A percentile compares a stretch with the other conserved stretches of the same genome.
phyloP scores from a whole-genome alignment of 1,140 invertebrate genomes.

The Papilio polytes region DNA sequence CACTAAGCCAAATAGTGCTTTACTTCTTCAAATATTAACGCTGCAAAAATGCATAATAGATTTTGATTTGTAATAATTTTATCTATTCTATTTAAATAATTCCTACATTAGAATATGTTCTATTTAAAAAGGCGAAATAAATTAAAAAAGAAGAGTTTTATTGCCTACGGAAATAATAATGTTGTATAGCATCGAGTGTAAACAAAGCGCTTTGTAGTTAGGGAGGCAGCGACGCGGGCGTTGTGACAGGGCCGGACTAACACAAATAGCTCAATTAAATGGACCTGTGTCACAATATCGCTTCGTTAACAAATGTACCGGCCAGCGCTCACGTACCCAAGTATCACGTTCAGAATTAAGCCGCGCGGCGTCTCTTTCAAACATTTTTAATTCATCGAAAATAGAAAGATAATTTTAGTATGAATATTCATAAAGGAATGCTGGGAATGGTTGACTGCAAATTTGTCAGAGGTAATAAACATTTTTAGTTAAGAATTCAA shows the following conservation, averaged over 20 bases:
- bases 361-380: constrained; percentile 1
- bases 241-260: constrained; percentile 38
- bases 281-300: constrained; percentile 31
- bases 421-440: constrained; percentile 10
- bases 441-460: background rate
- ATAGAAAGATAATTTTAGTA: constrained; percentile 12
- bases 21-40: background rate
- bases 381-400: constrained; percentile 18
- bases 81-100: too few relatives aligned
- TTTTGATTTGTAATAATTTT: too few relatives aligned
- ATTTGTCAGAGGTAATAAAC: background rate
- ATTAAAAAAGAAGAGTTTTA: too few relatives aligned
- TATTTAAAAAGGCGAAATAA: too few relatives aligned
- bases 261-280: constrained; percentile 42
- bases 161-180: background rate
- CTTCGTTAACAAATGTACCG: constrained; percentile 25
- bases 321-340: constrained; percentile 26
- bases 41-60: too few relatives aligned
- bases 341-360: constrained; percentile 37
- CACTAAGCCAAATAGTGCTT: too few relatives aligned
- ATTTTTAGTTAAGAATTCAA: background rate
- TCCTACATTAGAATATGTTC: too few relatives aligned
- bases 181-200: background rate
- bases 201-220: constrained; percentile 17
- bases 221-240: constrained; percentile 23